Evolutionary conservation across 2,888 invertebrate genomes (phyloP), one percentile per base, ranked within the genome.

Genomic region (Sarcophaga carnaria): DNA sequence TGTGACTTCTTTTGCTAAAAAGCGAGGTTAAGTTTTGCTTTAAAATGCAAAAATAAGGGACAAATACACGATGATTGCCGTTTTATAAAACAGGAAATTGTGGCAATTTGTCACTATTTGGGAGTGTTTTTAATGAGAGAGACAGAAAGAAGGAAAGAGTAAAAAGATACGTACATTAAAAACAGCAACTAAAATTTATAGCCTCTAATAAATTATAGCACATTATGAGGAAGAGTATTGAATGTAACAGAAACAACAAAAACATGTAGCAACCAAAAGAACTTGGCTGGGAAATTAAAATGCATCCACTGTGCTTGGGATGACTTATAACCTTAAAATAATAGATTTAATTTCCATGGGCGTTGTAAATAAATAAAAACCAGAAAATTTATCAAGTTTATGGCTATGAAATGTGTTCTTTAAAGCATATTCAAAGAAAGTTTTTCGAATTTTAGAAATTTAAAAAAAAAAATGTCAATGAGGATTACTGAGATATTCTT

Each of bases 21-120:
- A 79, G 67, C 63, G 67, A 63, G 79, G 74, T 83, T 75, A 64
- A 83, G 59, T 72, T 71, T 59, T 64, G 22, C 45, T 70, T 37
- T 72, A 63, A 45, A 69, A 17, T 47, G 27, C 45, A 22, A 78
- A 72, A 17, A 69, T 10, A 72, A 78, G 12, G 25, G 12, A 63
- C 54, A 17, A 77, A 22, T 54, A 27, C 62, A 72, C 60, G 72
- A 72, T 54, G 10, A 25, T n/a, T 17, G 54, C 17, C 14, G 14
- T 54, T 60, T 59, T 72, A 49, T 80, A 77, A 72, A 77, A 80
- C 86, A 88, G 86, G 88, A 88, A 88, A 87, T 82, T 83, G 74
- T 71, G 79, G 78, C 76, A 85, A 85, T 85, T 87, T 87, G 83
- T 88, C 83, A 80, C 69, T 72, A 70, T 80, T 79, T 85, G 83